Base-by-base conservation (phyloP, 1,140 invertebrate species). In the Papilio polytes region DNA sequence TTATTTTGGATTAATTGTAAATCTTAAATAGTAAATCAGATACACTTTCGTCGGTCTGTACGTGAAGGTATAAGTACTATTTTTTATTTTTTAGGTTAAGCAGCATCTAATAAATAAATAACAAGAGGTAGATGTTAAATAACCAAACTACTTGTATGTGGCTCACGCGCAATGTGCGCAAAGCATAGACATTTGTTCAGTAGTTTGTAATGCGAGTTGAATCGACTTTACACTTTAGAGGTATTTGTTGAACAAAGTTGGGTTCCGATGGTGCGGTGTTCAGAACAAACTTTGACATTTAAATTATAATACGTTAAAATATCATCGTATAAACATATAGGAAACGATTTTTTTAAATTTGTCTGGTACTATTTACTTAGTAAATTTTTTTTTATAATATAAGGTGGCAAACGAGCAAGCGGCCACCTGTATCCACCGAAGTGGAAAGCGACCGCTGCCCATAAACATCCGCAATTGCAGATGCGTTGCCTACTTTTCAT, bases 131-230 rank as follows among this genome's bases (percentile, higher is more conserved):
- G 0, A 41, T 41, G 22, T 26, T 13, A 63, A 63, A 63, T 63
- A 70, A 36, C 63, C 12, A 31, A 70, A 36, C 26, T 31, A 70
- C 26, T 70, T 70, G 63, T 70, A 36, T 15, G 63, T 70, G 63
- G 63, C 63, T 70, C 63, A 70, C 63, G 59, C 20, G 22, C 56
- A 70, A 31, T 15, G 63, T 13, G 59, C 20, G 22, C 56, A 70
- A 31, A 31, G 63, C 63, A 70, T 70, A 31, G 12, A 70, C 6
- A 70, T 26, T 70, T 70, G 63, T 70, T 70, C 63, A 70, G 63
- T 70, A 31, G 63, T 70, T 36, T 70, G 63, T 70, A 70, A 70
- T 70, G 63, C 63, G 63, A 70, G 63, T 70, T 70, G 63, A 31
- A 70, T 70, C 26, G 22, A 70, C 26, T 36, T 70, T 70, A 70